These are phyloP conservation scores for Formicarius rufipectus DNA, from an alignment of 2,113 vertebrate genomes.

Conservation along the genomic window DNA sequence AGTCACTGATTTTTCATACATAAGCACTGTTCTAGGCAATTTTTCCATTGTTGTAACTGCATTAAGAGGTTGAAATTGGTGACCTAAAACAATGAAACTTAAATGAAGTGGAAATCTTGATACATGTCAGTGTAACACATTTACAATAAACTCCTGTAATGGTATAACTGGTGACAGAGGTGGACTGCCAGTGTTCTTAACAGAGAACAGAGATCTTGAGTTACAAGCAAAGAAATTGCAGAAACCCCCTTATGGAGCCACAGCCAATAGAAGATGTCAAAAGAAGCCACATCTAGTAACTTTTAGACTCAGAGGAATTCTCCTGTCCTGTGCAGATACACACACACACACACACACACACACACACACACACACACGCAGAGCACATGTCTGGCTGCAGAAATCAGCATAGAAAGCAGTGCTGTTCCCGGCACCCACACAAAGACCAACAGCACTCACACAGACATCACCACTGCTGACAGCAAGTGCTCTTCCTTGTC, in stretches of 20 bases:
- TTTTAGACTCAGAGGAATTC: not conserved
- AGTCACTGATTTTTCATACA: not conserved
- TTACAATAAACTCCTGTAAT: not conserved
- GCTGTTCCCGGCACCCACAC: not conserved
- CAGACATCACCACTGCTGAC: accelerated
- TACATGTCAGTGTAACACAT: not conserved
- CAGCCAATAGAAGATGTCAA: not conserved
- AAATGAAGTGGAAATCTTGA: not conserved
- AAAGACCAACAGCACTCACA: not conserved
- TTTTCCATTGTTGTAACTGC: not conserved
- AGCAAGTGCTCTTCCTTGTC: not conserved
- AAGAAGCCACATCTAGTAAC: not conserved
- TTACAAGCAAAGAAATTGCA: not conserved
- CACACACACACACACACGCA: too few relatives aligned
- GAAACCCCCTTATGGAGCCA: not conserved
- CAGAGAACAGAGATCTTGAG: not conserved
- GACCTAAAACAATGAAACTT: not conserved
- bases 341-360: too few relatives aligned
- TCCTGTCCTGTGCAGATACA: accelerated
- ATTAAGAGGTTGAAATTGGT: not conserved
- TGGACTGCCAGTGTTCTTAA: not conserved
- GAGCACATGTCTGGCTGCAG: not conserved
- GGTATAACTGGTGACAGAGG: not conserved
- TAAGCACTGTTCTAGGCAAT: not conserved
- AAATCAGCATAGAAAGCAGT: not conserved